These are phyloP conservation scores for Genyomyrus donnyi DNA, from an alignment of 2,113 vertebrate species.

Conservation along the genomic window DNA sequence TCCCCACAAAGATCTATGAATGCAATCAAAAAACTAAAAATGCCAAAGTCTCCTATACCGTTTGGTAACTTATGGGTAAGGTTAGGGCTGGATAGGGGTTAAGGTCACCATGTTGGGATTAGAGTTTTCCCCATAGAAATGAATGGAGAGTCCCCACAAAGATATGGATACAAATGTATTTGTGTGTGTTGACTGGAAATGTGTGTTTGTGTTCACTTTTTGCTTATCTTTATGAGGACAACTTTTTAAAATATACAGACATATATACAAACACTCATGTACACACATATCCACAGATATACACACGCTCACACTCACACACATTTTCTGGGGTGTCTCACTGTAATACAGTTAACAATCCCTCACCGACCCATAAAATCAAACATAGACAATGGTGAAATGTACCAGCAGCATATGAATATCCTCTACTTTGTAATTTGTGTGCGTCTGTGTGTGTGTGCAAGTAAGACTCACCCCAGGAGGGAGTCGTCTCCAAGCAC, in stretches of 20 bases:
- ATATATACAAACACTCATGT: neutral
- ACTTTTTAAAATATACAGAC: neutral
- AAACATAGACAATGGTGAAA: neutral
- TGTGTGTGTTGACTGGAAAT: neutral
- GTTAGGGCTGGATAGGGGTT: no score
- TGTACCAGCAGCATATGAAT: neutral
- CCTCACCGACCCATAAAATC: neutral
- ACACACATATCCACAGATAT: neutral
- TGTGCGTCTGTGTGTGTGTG: neutral
- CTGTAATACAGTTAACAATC: neutral
- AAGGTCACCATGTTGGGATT: no score
- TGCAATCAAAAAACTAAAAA: no score
- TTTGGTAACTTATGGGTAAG: no score
- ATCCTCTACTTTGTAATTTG: neutral
- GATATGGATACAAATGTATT: neutral
- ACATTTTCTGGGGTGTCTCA: neutral
- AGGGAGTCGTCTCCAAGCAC: constrained; percentile 90
- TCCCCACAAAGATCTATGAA: no score
- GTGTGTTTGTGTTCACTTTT: neutral
- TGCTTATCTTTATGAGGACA: neutral
- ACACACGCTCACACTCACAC: neutral
- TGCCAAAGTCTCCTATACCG: no score
- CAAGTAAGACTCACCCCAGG: constrained; percentile 71
- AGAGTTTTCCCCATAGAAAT: neutral
- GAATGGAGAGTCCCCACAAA: neutral